Conservation (phyloP, 2,113 vertebrate species). For the Pteruthius melanotis region DNA sequence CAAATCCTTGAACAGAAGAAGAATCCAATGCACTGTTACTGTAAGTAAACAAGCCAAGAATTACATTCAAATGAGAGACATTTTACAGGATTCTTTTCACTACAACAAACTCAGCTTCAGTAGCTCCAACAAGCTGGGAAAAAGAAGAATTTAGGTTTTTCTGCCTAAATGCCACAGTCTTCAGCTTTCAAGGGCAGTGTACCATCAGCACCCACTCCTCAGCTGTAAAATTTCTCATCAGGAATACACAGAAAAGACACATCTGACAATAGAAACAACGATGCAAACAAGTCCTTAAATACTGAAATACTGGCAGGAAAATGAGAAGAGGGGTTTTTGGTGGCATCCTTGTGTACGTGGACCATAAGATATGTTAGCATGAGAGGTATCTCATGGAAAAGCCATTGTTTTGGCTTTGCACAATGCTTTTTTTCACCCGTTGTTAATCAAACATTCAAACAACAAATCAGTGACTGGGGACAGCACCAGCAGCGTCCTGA, state of each 20-base stretch:
- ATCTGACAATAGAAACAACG: not conserved
- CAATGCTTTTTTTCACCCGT: not conserved
- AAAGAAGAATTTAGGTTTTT: not conserved
- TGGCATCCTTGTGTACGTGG: not conserved
- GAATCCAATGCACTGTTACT: not conserved
- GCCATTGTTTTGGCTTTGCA: not conserved
- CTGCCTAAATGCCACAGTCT: not conserved
- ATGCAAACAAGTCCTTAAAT: not conserved
- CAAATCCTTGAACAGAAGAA: not conserved
- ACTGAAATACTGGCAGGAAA: constrained; percentile 9
- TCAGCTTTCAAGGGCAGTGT: not conserved
- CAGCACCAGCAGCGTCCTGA: not conserved
- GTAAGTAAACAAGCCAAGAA: not conserved
- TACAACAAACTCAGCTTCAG: not conserved
- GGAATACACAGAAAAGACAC: not conserved
- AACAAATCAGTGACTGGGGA: not conserved
- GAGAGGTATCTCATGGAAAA: not conserved
- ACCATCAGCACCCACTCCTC: not conserved
- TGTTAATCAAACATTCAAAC: not conserved
- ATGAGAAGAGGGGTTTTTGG: not conserved
- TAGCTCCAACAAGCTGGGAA: not conserved
- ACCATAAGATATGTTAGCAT: not conserved
- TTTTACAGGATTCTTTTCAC: not conserved
- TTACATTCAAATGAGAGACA: not conserved
- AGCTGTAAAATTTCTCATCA: not conserved